These are phyloP conservation scores for Glossophaga mutica DNA, from an alignment of 2,797 vertebrate species.

Conservation along the genomic window DNA sequence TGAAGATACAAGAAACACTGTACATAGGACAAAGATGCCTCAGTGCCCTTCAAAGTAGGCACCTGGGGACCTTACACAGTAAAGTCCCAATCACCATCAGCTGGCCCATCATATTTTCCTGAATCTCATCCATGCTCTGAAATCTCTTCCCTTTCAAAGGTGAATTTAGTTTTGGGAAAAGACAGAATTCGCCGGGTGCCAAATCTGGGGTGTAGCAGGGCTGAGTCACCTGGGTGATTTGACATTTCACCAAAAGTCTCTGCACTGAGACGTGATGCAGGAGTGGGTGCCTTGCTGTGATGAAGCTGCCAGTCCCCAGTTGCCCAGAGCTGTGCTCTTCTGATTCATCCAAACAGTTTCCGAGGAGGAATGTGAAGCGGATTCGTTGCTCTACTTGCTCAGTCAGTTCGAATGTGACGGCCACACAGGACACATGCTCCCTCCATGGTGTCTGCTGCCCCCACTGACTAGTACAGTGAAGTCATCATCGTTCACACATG, in stretches of 20 bases:
- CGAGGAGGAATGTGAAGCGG: background rate
- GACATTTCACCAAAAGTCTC: background rate
- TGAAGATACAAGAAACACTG: no score
- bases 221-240: background rate
- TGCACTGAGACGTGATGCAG: background rate
- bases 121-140: no score
- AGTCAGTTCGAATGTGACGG: no score
- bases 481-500: background rate
- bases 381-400: no score
- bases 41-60: no score
- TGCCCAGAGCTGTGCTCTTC: background rate
- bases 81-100: no score
- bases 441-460: background rate
- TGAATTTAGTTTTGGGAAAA: background rate
- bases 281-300: background rate
- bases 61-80: no score
- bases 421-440: background rate
- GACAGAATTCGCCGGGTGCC: background rate
- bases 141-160: no score
- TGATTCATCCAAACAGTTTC: background rate
- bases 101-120: no score
- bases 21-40: no score
- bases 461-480: background rate
- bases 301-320: background rate
- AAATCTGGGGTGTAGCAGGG: background rate